A percentile compares a stretch with the other conserved stretches of the same genome.
Evolutionary conservation across 1,140 invertebrate species (phyloP).

Genomic region (Akabosia matsudoensis): DNA sequence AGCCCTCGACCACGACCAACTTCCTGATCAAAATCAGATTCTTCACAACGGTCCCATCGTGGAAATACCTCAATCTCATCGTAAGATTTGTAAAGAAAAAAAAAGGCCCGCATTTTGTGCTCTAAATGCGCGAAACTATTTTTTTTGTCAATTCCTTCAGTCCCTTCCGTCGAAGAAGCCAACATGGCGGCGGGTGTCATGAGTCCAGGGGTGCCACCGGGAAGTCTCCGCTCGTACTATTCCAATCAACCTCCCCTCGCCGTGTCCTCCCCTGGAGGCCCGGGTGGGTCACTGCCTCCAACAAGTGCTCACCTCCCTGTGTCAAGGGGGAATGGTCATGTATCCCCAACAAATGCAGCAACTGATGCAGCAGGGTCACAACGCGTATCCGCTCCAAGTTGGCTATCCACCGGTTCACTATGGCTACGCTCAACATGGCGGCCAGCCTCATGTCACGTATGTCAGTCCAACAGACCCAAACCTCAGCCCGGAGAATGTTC

Average conservation of each 20-base stretch:
- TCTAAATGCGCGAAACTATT: not conserved
- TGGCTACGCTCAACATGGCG: slow-evolving; percentile 31
- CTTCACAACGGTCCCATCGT: slow-evolving; percentile 7
- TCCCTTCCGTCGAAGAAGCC: not conserved
- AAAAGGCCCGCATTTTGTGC: not conserved
- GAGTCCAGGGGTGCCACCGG: not conserved
- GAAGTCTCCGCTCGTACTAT: not conserved
- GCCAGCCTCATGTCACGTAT: slow-evolving; percentile 12
- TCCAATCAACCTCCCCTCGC: not conserved
- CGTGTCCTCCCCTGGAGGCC: not conserved
- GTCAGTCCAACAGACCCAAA: slow-evolving; percentile 6
- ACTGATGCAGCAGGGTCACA: slow-evolving; percentile 27
- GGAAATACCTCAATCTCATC: not conserved
- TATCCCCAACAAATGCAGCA: slow-evolving; percentile 32
- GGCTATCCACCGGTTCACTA: slow-evolving; percentile 19
- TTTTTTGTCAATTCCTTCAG: not conserved
- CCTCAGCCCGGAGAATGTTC: slow-evolving; percentile 31
- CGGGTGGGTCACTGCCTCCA: not conserved
- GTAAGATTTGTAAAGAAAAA: not conserved
- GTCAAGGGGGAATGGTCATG: slow-evolving; percentile 14
- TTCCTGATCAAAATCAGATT: not conserved
- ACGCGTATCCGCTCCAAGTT: slow-evolving; percentile 15
- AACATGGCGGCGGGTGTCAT: not conserved
- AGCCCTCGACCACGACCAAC: not conserved
- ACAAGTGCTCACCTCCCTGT: not conserved